These are phyloP conservation scores for Atlantisia rogersi DNA, from an alignment of 2,113 vertebrate species.

Conservation along the genomic window DNA sequence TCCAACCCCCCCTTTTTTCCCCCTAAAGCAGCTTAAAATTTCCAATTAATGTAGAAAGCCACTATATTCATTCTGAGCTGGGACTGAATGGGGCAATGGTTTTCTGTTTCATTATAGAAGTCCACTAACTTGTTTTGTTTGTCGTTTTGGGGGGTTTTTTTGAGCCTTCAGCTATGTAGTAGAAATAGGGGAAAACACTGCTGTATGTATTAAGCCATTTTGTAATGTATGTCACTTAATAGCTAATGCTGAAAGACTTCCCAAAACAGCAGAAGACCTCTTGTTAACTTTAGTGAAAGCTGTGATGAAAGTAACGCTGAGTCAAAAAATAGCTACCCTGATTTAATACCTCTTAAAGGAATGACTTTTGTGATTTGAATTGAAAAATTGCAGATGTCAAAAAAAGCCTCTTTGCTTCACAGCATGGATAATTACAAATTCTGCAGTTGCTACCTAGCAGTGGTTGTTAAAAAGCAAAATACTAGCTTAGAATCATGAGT, in stretches of 20 bases:
- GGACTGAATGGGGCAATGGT: background rate
- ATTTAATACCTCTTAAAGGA: background rate
- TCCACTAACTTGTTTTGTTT: background rate
- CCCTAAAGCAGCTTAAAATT: background rate
- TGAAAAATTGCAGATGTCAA: background rate
- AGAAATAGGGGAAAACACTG: background rate
- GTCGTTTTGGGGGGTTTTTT: background rate
- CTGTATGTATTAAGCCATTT: background rate
- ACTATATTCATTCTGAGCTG: background rate
- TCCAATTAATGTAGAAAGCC: background rate
- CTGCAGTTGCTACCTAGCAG: background rate
- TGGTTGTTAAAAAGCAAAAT: background rate
- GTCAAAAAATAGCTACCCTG: background rate
- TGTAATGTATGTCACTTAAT: background rate
- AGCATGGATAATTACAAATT: background rate
- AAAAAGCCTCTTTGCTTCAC: background rate
- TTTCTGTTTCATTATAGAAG: background rate
- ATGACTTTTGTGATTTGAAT: background rate
- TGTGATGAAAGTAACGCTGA: background rate
- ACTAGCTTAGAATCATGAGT: background rate
- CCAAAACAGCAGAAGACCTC: background rate
- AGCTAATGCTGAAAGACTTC: background rate
- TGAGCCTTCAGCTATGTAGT: background rate
- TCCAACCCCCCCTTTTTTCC: background rate
- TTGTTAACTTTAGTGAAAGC: background rate